Base-by-base conservation (phyloP, 2,113 vertebrate species). In the Corythoichthys intestinalis region DNA sequence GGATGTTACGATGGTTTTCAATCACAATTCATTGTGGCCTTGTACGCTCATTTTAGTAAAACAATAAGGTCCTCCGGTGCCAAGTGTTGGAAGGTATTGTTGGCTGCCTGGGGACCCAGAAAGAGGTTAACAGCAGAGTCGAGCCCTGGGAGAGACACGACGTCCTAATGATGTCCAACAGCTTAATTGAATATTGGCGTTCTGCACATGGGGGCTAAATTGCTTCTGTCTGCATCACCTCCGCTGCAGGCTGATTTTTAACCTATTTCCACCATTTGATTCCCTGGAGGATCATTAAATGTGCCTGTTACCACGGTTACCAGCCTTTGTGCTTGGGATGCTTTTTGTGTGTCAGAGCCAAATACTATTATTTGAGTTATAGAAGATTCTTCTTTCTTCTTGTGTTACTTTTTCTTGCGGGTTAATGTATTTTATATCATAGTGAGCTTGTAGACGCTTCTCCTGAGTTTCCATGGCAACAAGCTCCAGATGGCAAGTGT, bases 161-260 rank as follows among this genome's bases (percentile, higher is more conserved):
- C 53, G 63, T 74, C 58, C 83, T 89, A 85, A 88, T 85, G 81
- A 87, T 85, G 82, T 86, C 87, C 78, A 83, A 64, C 68, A 72
- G 80, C 79, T 86, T 89, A 86, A 92, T 91, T 90, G 89, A 91
- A 90, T 89, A 91, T 91, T 87, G 90, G 89, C 89, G 83, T 87
- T 78, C 64, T 86, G 82, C 73, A 76, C 67, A 66, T 7, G 6
- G 66, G 80, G 81, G 66, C 85, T 87, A 86, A 89, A 90, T 75
- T 74, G 80, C 70, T 80, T 81, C 79, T 73, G 78, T 85, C 80
- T 72, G 77, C 56, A 78, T 74, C 70, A 59, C 67, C 73, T 73
- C 76, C 50, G 8, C 69, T 28, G 69, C 68, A 34, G 62, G 66
- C 58, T 60, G 10, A 67, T 75, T 67, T 79, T 59, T 70, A 74